These are phyloP conservation scores for Lanistes nyassanus DNA, from an alignment of 1,140 invertebrate species.

Conservation along the genomic window DNA sequence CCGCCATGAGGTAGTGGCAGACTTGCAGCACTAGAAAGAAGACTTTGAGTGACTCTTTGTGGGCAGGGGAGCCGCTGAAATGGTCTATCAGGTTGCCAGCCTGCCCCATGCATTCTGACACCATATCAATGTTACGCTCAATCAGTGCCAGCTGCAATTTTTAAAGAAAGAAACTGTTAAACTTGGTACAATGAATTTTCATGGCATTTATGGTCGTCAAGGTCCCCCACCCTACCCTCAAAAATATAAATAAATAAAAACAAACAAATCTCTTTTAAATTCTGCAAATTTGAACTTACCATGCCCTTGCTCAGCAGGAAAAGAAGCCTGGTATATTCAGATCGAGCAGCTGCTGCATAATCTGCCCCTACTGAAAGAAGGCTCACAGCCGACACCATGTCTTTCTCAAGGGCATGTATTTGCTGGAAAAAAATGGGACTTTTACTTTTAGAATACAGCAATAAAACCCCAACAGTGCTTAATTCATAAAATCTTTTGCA, in stretches of 20 bases:
- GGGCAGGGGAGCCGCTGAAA: slow-evolving; percentile 82
- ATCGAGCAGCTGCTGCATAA: slow-evolving; percentile 91
- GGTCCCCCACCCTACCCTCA: too few species aligned
- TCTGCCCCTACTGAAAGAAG: slow-evolving; percentile 92
- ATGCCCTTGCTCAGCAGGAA: slow-evolving; percentile 96
- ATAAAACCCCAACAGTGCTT: not conserved
- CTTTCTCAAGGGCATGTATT: slow-evolving; percentile 91
- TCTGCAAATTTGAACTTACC: too few species aligned
- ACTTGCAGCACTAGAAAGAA: slow-evolving; percentile 96
- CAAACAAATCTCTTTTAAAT: too few species aligned
- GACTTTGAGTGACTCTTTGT: slow-evolving; percentile 91
- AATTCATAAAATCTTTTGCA: not conserved
- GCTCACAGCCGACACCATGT: slow-evolving; percentile 88
- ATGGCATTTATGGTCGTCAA: too few species aligned
- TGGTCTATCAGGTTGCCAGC: slow-evolving; percentile 89
- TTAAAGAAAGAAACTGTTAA: slow-evolving; percentile 18
- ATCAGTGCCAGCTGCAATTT: slow-evolving; percentile 83
- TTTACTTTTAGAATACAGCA: not conserved
- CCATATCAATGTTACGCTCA: slow-evolving; percentile 91
- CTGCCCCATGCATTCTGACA: slow-evolving; percentile 84
- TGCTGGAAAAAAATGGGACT: slow-evolving; percentile 74
- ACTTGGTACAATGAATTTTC: too few species aligned
- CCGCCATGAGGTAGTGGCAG: slow-evolving; percentile 89
- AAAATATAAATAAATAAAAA: too few species aligned
- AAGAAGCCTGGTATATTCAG: slow-evolving; percentile 89